phyloP scores from a whole-genome alignment of 2,888 invertebrate genomes.

The Candidula unifasciata region DNA sequence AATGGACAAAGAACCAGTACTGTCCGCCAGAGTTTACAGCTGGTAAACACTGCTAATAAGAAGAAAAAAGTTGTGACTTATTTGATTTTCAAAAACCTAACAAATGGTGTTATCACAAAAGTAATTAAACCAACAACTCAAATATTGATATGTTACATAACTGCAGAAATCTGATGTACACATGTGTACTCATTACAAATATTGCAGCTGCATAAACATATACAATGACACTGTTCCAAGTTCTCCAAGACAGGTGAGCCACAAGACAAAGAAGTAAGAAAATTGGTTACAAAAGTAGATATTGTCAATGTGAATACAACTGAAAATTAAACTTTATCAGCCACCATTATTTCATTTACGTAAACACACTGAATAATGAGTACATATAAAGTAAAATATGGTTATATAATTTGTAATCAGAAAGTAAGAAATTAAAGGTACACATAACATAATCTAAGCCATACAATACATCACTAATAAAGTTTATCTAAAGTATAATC shows the following conservation, averaged over 20 bases:
- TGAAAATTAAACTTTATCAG: not conserved
- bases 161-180: slow-evolving; percentile 7
- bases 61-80: no score
- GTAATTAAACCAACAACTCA: not conserved
- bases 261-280: slow-evolving; percentile 9
- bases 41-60: no score
- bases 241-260: slow-evolving; percentile 9
- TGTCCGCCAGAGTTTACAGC: no score
- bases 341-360: not conserved
- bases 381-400: not conserved
- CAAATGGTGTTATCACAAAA: not conserved
- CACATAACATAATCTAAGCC: not conserved
- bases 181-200: not conserved
- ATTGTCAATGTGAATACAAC: not conserved
- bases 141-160: no score
- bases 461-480: not conserved
- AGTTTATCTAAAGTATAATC: no score
- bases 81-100: no score
- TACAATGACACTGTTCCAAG: not conserved
- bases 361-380: not conserved
- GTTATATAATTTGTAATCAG: not conserved
- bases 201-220: slow-evolving; percentile 28
- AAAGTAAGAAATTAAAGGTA: not conserved
- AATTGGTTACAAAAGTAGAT: not conserved
- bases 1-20: no score